These are phyloP conservation scores for Hemiprocne comata DNA, from an alignment of 2,113 vertebrate species.

Conservation along the genomic window DNA sequence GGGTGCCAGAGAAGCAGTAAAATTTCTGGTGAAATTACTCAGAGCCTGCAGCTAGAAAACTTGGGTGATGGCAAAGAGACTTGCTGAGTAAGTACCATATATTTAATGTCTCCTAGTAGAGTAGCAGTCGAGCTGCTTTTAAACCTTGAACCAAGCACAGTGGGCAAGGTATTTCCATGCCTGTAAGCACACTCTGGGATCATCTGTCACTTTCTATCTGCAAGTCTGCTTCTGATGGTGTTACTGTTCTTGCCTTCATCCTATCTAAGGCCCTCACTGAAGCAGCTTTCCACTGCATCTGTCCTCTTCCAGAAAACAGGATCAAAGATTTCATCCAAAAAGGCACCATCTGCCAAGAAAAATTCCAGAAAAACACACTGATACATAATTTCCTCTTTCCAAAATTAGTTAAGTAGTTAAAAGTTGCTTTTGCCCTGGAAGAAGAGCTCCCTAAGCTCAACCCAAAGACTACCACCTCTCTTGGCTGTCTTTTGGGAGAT, in stretches of 20 bases:
- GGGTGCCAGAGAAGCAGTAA: background rate
- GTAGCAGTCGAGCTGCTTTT: background rate
- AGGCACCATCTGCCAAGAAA: background rate
- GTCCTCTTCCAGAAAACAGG: background rate
- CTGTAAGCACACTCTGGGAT: background rate
- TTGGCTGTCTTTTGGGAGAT: background rate
- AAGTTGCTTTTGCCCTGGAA: background rate
- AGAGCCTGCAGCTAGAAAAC: background rate
- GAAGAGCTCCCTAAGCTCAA: background rate
- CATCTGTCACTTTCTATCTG: background rate
- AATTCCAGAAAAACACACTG: background rate
- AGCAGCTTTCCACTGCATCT: background rate
- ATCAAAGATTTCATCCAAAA: background rate
- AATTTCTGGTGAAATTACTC: background rate
- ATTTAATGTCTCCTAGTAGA: background rate
- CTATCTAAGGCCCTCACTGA: background rate
- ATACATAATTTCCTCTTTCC: background rate
- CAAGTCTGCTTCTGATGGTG: background rate
- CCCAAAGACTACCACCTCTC: background rate
- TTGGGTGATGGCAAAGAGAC: background rate
- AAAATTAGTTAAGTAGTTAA: background rate
- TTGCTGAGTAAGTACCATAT: background rate
- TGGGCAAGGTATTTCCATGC: background rate
- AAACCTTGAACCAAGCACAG: background rate
- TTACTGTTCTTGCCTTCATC: background rate